These are phyloP conservation scores for Cyrtodaria siliqua DNA, from an alignment of 2,888 invertebrate species.

Conservation along the genomic window DNA sequence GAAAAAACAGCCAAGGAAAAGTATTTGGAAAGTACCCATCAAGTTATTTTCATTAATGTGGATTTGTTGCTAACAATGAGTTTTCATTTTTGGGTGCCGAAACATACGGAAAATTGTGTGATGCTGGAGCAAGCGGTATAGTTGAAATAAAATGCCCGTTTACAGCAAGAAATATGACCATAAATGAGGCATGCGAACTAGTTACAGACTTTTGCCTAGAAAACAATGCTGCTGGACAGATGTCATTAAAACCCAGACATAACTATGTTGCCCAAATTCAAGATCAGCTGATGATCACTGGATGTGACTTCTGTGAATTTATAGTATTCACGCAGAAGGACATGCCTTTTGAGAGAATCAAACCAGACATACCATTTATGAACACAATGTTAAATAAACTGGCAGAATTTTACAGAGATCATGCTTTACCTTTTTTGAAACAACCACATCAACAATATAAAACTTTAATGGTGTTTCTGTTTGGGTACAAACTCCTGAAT, in stretches of 20 bases:
- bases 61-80: too few relatives aligned
- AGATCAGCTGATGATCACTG: conserved; percentile 47
- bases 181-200: too few relatives aligned
- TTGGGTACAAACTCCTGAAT: too few relatives aligned
- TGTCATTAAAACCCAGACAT: conserved; percentile 22
- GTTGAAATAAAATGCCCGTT: too few relatives aligned
- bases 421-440: too few relatives aligned
- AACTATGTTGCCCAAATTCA: conserved; percentile 48
- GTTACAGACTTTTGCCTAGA: conserved; percentile 28
- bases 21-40: conserved; percentile 27
- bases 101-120: too few relatives aligned
- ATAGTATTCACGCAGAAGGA: conserved; percentile 44
- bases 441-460: too few relatives aligned
- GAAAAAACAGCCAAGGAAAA: conserved; percentile 28
- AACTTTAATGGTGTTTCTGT: too few relatives aligned
- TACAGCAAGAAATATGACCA: too few relatives aligned
- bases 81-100: too few relatives aligned
- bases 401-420: conserved; percentile 23
- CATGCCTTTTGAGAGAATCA: conserved; percentile 25
- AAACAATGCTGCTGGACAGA: conserved; percentile 6
- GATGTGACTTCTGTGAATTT: conserved; percentile 45
- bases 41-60: too few relatives aligned
- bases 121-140: too few relatives aligned
- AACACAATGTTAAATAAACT: conserved; percentile 24
- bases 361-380: conserved; percentile 34